Base-by-base conservation (phyloP, 2,797 vertebrate genomes). In the Tangara arthus region DNA sequence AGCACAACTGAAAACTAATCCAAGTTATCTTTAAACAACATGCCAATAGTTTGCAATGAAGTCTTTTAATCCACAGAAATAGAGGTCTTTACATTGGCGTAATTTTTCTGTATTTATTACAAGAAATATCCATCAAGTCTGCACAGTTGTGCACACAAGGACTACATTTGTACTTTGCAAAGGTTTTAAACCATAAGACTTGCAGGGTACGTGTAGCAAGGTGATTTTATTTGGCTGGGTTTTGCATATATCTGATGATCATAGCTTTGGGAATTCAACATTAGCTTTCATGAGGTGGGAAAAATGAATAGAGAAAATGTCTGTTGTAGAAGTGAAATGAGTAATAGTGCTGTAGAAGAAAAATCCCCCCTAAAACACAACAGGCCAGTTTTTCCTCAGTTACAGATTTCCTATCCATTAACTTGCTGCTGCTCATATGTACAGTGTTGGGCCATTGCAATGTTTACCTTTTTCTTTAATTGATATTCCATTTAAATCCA, bases 401-500 rank as follows among this genome's bases (percentile, higher is more conserved):
- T 82, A 82, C 46, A 71, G 87, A 55, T 91, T 87, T 92, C 35
- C 65, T 86, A 42, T 79, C 65, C 24, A 2, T 78, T 89, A 44
- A 32, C 13, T 49, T 83, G 55, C n/a, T n/a, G 39, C 41, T 81
- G n/a, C 12, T 71, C 3, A 2, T 47, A 42, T 28, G 55, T 55
- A 20, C 24, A 37, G 37, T 72, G 32, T 34, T 80, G 94, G 57
- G 57, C 71, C 50, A 44, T 78, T 71, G 73, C 85, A 77, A 26
- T 81, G 53, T 92, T 93, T 91, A 76, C 72, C 39, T 81, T 91
- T 57, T 82, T 20, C 39, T 80, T 53, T 57, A 93, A 91, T 65
- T 96, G 66, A 78, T 85, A 78, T 72, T 94, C 55, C 65, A 35
- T 94, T 75, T 75, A 83, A 93, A 95, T 84, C 81, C 63, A 55